Evolutionary conservation across 2,888 invertebrate species (phyloP), one percentile per base, ranked within the genome.

Genomic region (Eilema depressum): DNA sequence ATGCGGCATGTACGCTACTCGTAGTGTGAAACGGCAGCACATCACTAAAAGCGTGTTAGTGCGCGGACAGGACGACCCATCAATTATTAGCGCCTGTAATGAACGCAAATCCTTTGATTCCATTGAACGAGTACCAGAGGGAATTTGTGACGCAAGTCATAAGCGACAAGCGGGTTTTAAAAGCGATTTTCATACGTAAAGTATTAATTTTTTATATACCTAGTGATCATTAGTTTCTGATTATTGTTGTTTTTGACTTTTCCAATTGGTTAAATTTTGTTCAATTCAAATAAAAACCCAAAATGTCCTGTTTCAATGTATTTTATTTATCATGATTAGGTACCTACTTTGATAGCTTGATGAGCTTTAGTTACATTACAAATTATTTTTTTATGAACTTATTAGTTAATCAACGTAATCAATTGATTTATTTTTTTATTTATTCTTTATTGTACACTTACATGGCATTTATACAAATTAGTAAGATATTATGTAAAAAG

Each of bases 21-120:
- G 26, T 53, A 72, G 63, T 66, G 41, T 68, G 73, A 79, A 82
- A 84, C 76, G 26, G 77, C 71, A 57, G 77, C 70, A 60, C 72
- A 69, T 65, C 75, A 77, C 74, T 80, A 77, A 78, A 76, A 77
- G 76, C 72, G 65, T 68, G 74, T 78, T 81, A 81, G 81, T 79
- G 76, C 74, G 75, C 79, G 81, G 74, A 73, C 74, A 66, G 71
- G 76, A 73, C 83, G 80, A 79, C 77, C 76, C 91, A 94, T 94
- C 93, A 93, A 93, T 94, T 95, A 95, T 94, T 95, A 91, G 87
- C 84, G 87, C 80, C 84, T 83, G 90, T 94, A 93, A 94, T 94
- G 92, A 94, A 93, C 92, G 90, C 93, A 94, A 94, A 94, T 93
- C 94, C 94, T 94, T 93, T 94, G 94, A 95, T 94, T 94, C 94